These are phyloP conservation scores for Lepidotrigona ventralis DNA, from an alignment of 1,140 invertebrate species.

Conservation along the genomic window DNA sequence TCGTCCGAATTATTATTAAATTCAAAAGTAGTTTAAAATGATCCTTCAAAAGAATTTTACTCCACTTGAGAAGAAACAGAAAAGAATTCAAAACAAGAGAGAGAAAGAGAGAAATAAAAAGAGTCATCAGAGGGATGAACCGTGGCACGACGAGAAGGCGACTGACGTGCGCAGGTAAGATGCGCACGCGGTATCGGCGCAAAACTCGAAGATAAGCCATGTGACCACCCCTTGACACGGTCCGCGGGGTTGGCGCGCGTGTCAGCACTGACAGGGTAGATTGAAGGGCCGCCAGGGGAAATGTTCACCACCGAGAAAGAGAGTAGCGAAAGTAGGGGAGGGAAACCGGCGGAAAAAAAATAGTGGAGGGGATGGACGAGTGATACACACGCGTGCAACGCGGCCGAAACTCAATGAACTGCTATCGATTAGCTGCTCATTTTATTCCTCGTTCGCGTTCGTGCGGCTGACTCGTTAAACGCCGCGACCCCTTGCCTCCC, in stretches of 20 bases:
- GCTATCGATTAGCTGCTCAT: slow-evolving; percentile 76
- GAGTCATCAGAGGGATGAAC: no score
- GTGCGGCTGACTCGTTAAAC: slow-evolving; percentile 65
- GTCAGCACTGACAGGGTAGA: slow-evolving; percentile 18
- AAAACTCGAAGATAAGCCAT: slow-evolving; percentile 71
- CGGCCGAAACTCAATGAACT: slow-evolving; percentile 77
- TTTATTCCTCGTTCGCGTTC: slow-evolving; percentile 67
- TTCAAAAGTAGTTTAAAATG: no score
- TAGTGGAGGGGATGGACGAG: slow-evolving; percentile 2
- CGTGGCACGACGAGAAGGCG: slow-evolving; percentile 35
- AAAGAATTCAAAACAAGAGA: no score
- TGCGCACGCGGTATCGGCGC: slow-evolving; percentile 63
- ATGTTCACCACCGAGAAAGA: neutral
- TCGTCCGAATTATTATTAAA: no score
- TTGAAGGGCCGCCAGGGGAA: slow-evolving; percentile 15
- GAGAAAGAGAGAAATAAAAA: neutral
- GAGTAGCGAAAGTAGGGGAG: neutral
- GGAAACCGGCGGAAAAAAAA: slow-evolving; percentile 61
- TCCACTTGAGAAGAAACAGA: no score
- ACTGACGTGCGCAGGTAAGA: slow-evolving; percentile 70
- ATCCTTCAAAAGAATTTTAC: slow-evolving; percentile 42
- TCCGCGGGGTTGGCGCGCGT: neutral
- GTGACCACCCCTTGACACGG: slow-evolving; percentile 58
- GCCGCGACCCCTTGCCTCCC: slow-evolving; percentile 34
- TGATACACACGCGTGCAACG: slow-evolving; percentile 48